These are phyloP conservation scores for Nycticryphes semicollaris DNA, from an alignment of 2,113 vertebrate genomes.

Conservation along the genomic window DNA sequence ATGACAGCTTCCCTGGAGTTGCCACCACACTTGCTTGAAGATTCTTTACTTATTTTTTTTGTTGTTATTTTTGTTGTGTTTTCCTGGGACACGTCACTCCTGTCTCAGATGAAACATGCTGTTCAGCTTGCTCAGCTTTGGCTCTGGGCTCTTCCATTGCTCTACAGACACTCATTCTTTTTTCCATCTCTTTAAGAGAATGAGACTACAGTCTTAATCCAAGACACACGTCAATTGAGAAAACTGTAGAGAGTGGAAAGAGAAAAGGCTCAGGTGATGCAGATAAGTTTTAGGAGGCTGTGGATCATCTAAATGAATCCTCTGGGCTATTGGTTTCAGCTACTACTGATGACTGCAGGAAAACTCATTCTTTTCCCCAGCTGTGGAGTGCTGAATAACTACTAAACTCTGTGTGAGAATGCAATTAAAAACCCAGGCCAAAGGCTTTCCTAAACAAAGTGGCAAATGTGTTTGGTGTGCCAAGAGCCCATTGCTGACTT, in stretches of 20 bases:
- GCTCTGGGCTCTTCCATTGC: background rate
- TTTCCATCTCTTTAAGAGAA: background rate
- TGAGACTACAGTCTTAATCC: background rate
- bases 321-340: background rate
- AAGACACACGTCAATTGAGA: background rate
- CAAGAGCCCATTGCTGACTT: background rate
- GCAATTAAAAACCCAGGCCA: background rate
- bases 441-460: background rate
- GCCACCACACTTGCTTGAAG: background rate
- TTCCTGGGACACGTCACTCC: background rate
- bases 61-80: background rate
- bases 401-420: background rate
- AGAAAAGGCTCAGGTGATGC: background rate
- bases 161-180: fast-evolving
- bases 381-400: background rate
- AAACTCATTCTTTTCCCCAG: background rate
- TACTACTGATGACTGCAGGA: background rate
- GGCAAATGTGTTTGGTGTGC: background rate
- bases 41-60: background rate
- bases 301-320: background rate
- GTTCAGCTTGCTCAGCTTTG: background rate
- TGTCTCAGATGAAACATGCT: background rate
- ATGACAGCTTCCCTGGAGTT: background rate
- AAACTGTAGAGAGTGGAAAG: background rate
- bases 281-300: background rate